A percentile compares a stretch with the other conserved stretches of the same genome.
phyloP scores from a whole-genome alignment of 2,797 vertebrate genomes.

The Staurois parvus region DNA sequence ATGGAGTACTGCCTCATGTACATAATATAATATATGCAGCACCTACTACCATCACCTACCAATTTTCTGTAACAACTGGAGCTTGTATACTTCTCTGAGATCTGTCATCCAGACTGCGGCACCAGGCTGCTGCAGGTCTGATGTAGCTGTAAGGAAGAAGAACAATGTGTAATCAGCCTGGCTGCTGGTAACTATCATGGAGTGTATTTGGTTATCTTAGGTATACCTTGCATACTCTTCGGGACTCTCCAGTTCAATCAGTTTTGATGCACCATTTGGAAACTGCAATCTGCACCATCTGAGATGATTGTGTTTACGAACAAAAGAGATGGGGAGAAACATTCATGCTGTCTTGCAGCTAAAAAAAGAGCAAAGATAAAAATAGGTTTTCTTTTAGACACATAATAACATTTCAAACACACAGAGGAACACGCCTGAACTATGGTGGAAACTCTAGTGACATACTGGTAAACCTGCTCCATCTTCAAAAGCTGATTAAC shows the following conservation, averaged over 20 bases:
- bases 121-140: slow-evolving; percentile 72
- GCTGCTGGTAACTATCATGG: too few relatives aligned
- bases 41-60: slow-evolving; percentile 66
- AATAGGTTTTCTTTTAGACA: too few relatives aligned
- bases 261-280: slow-evolving; percentile 71
- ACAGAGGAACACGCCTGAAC: too few relatives aligned
- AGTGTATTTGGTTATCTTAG: too few relatives aligned
- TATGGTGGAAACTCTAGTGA: too few relatives aligned
- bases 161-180: background rate
- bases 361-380: background rate
- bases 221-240: slow-evolving; percentile 74
- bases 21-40: background rate
- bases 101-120: slow-evolving; percentile 68
- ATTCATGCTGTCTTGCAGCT: background rate
- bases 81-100: slow-evolving; percentile 49
- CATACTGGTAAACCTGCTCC: too few relatives aligned
- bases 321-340: background rate
- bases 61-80: slow-evolving; percentile 66
- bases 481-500: too few relatives aligned
- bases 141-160: slow-evolving; percentile 70
- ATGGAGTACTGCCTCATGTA: too few relatives aligned
- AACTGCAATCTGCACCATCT: slow-evolving; percentile 75
- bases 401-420: too few relatives aligned
- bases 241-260: slow-evolving; percentile 71
- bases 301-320: slow-evolving; percentile 60